Percentiles rank a stretch among this genome's conserved stretches.
These are phyloP conservation scores for Geotrypetes seraphini DNA, from an alignment of 2,797 vertebrate genomes.

Conservation along the genomic window DNA sequence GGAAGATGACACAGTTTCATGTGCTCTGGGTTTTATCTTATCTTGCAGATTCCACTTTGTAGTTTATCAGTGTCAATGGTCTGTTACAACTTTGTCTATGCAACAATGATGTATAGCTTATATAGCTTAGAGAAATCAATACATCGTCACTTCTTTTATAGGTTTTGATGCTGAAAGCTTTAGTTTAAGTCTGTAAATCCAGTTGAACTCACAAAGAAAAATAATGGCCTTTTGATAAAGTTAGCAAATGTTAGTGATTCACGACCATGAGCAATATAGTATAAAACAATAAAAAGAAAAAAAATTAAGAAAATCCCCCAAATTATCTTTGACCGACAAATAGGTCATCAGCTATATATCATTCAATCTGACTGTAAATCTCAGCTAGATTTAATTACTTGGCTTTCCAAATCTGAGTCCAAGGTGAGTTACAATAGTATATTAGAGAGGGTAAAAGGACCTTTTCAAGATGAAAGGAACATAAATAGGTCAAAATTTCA, in stretches of 20 bases:
- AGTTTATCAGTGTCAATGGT: background rate
- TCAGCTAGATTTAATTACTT: background rate
- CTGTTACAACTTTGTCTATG: background rate
- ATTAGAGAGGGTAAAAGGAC: too few species aligned
- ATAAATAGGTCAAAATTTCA: too few species aligned
- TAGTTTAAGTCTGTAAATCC: slow-evolving; percentile 10
- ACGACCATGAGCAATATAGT: background rate
- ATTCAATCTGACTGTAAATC: slow-evolving; percentile 6
- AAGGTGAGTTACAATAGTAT: too few species aligned
- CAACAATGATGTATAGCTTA: background rate
- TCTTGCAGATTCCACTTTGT: too few species aligned
- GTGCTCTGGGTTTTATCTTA: too few species aligned
- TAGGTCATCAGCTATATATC: background rate
- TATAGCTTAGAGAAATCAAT: slow-evolving; percentile 1
- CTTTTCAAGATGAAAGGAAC: too few species aligned
- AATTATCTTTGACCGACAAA: too few species aligned
- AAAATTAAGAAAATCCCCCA: slow-evolving; percentile 10
- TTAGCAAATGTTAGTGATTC: slow-evolving; percentile 1
- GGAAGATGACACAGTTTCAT: too few species aligned
- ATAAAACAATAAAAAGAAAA: too few species aligned
- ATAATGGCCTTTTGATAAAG: slow-evolving; percentile 1
- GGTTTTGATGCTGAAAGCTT: slow-evolving; percentile 2
- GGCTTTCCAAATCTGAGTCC: too few species aligned
- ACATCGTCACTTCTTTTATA: background rate
- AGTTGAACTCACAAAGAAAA: slow-evolving; percentile 12